Percentiles rank a stretch among this genome's conserved stretches.
Conservation (phyloP, 2,888 invertebrate genomes). For the Nudaria mundana region DNA sequence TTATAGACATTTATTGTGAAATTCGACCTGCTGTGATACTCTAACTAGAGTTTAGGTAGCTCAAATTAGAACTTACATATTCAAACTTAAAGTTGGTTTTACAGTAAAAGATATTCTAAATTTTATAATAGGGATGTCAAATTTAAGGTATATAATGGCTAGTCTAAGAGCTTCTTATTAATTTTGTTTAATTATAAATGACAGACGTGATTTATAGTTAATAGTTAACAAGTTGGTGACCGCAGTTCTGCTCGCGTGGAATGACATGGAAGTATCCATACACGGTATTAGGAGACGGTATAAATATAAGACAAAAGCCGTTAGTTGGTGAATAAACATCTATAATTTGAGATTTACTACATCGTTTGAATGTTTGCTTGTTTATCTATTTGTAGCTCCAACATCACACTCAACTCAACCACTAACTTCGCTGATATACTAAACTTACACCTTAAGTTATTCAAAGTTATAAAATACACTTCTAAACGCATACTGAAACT, state of each 20-base stretch:
- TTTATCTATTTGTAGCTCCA: too few species aligned
- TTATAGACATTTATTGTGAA: constrained; percentile 23
- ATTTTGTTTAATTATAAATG: constrained; percentile 26
- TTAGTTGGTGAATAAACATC: too few species aligned
- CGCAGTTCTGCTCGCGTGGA: too few species aligned
- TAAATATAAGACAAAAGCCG: too few species aligned
- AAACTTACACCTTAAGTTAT: too few species aligned
- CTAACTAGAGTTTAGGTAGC: constrained; percentile 1
- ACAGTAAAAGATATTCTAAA: background rate
- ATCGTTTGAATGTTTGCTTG: too few species aligned
- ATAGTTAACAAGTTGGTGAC: constrained; percentile 13
- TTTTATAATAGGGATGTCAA: constrained; percentile 27
- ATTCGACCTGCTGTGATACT: constrained; percentile 23
- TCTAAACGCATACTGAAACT: background rate
- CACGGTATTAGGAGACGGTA: too few species aligned
- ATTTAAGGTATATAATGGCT: constrained; percentile 19
- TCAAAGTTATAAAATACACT: background rate
- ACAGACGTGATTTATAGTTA: constrained; percentile 24
- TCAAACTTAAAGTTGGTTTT: background rate
- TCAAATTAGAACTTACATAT: constrained; percentile 9
- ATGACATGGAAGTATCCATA: too few species aligned
- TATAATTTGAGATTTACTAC: too few species aligned
- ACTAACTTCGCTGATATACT: too few species aligned
- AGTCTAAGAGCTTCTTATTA: constrained; percentile 23
- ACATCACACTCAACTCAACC: too few species aligned